These are phyloP conservation scores for Urophycis tenuis DNA, from an alignment of 2,797 vertebrate species.

Conservation along the genomic window DNA sequence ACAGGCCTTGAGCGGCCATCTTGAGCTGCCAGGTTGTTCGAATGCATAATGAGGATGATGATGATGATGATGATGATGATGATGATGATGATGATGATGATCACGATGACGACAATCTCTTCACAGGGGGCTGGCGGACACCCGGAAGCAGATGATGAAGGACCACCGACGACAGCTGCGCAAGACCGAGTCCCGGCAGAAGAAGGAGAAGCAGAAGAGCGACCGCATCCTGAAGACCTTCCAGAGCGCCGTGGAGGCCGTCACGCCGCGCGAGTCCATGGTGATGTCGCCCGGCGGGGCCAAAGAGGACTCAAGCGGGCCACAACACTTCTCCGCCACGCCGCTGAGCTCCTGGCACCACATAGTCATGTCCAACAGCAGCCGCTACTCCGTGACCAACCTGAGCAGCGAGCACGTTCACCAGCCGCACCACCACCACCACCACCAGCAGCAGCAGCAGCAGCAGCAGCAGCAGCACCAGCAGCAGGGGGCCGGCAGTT, in stretches of 20 bases:
- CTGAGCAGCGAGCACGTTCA: constrained; percentile 64
- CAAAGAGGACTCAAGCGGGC: constrained; percentile 66
- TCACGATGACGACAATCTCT: constrained; percentile 4
- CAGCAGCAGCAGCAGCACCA: constrained; percentile 20
- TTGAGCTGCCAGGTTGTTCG: background rate
- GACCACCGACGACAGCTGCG: constrained; percentile 71
- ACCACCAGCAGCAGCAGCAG: constrained; percentile 40
- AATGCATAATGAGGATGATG: background rate
- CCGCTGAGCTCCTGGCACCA: constrained; percentile 78
- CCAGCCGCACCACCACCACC: constrained; percentile 45
- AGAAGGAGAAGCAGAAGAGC: constrained; percentile 78
- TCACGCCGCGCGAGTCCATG: constrained; percentile 71
- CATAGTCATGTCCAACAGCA: constrained; percentile 69
- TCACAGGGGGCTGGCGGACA: constrained; percentile 75
- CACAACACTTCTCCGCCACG: constrained; percentile 70
- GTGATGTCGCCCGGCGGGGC: constrained; percentile 67
- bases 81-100: background rate
- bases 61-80: no score
- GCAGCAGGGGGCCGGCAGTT: constrained; percentile 42
- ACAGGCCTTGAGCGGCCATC: background rate
- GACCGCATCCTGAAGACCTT: constrained; percentile 80
- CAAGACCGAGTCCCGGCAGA: constrained; percentile 75
- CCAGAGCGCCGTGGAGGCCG: constrained; percentile 71
- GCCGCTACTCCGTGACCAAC: constrained; percentile 66
- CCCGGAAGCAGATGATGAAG: constrained; percentile 78